Evolutionary conservation across 2,797 vertebrate genomes (phyloP).

Genomic region (Leptoclinus maculatus): DNA sequence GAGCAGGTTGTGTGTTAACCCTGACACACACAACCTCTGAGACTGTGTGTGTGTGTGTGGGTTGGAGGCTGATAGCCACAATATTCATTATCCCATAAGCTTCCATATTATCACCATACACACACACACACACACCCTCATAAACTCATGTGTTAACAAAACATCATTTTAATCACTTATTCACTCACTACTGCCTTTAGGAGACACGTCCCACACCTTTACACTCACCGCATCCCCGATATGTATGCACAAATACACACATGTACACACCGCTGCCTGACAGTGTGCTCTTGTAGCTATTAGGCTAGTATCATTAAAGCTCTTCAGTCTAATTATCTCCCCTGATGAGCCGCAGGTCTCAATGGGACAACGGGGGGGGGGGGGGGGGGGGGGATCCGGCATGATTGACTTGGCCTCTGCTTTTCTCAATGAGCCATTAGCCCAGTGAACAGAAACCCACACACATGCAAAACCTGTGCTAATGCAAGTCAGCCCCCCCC

Average conservation of each 20-base stretch:
- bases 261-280: conserved; percentile 37
- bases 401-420: conserved; percentile 73
- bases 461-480: conserved; percentile 13
- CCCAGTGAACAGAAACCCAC: conserved; percentile 18
- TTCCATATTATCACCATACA: conserved; percentile 31
- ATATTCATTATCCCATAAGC: conserved; percentile 50
- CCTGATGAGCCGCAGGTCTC: conserved; percentile 75
- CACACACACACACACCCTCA: conserved; percentile 4
- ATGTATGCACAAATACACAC: conserved; percentile 26
- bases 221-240: conserved; percentile 9
- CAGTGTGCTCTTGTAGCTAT: conserved; percentile 69
- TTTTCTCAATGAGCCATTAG: conserved; percentile 61
- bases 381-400: conserved; percentile 54
- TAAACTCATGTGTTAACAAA: conserved; percentile 50
- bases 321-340: conserved; percentile 80
- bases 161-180: conserved; percentile 57
- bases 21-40: background rate
- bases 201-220: conserved; percentile 39
- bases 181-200: conserved; percentile 31
- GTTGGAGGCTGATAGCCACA: conserved; percentile 25
- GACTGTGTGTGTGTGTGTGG: background rate
- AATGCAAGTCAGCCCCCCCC: conserved; percentile 43
- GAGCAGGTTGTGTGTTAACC: conserved; percentile 2
- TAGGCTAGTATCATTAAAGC: conserved; percentile 76
- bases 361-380: conserved; percentile 61